Evolutionary conservation across 2,113 vertebrate genomes (phyloP).

Genomic region (Crypturellus undulatus): DNA sequence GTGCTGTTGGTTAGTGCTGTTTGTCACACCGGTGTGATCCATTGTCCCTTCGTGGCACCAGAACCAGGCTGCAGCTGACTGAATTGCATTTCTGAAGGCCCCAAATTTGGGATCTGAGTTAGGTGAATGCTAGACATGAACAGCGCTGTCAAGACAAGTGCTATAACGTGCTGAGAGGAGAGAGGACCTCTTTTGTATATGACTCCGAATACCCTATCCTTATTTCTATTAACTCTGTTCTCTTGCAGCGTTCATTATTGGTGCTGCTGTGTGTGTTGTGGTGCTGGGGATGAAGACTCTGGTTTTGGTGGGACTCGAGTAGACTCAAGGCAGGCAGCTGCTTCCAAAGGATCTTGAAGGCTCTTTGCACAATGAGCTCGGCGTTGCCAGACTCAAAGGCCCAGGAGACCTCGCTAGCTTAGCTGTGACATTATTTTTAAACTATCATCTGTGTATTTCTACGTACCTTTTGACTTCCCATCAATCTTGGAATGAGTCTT

Average conservation of each 20-base stretch:
- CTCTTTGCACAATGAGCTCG: neutral
- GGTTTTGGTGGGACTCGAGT: neutral
- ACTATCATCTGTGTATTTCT: neutral
- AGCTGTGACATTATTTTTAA: neutral
- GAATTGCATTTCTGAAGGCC: accelerated
- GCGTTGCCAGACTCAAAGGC: neutral
- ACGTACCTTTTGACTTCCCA: neutral
- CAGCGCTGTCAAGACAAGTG: neutral
- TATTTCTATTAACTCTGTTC: neutral
- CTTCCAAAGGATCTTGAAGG: neutral
- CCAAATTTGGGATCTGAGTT: neutral
- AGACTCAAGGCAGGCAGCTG: neutral
- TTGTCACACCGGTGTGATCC: neutral
- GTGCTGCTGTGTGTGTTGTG: neutral
- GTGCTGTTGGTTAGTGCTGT: neutral
- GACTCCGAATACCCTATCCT: neutral
- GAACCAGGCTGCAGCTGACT: neutral
- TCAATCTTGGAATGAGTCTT: neutral
- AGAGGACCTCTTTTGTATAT: neutral
- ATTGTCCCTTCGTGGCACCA: neutral
- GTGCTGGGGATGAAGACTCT: neutral
- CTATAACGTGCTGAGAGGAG: accelerated
- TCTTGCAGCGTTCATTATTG: neutral
- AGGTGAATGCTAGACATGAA: accelerated
- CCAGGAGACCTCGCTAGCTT: neutral